These are phyloP conservation scores for Falco biarmicus DNA, from an alignment of 2,797 vertebrate genomes.

Conservation along the genomic window DNA sequence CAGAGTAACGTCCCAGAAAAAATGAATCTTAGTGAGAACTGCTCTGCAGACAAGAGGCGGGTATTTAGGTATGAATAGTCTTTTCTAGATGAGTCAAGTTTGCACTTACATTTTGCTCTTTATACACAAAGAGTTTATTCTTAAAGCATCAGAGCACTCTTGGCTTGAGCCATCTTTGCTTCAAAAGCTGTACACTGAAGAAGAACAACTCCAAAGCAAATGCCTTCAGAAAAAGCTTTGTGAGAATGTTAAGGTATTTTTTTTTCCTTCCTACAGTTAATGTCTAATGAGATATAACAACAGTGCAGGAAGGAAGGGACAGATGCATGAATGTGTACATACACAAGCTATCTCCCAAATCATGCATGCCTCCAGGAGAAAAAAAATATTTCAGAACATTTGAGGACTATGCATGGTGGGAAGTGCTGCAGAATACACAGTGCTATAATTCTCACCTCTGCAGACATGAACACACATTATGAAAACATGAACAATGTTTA, in stretches of 20 bases:
- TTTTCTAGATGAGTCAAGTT: slow-evolving; percentile 58
- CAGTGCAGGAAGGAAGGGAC: slow-evolving; percentile 51
- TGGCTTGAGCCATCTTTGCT: slow-evolving; percentile 53
- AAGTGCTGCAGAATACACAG: background rate
- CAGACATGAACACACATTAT: background rate
- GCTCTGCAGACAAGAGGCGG: slow-evolving; percentile 25
- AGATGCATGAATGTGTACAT: background rate
- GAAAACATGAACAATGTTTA: background rate
- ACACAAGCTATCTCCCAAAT: background rate
- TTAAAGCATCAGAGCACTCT: slow-evolving; percentile 55
- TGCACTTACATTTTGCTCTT: slow-evolving; percentile 63
- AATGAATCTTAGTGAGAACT: slow-evolving; percentile 54
- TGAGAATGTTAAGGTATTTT: slow-evolving; percentile 6
- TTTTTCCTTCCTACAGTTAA: slow-evolving; percentile 12
- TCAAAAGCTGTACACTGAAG: slow-evolving; percentile 55
- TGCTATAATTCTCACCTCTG: background rate
- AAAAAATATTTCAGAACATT: background rate
- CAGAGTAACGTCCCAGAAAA: slow-evolving; percentile 29
- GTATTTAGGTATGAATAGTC: slow-evolving; percentile 64
- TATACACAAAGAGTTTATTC: slow-evolving; percentile 61
- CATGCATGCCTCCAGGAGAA: background rate
- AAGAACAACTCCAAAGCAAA: slow-evolving; percentile 49
- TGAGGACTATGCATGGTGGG: background rate
- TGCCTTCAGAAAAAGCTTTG: slow-evolving; percentile 53
- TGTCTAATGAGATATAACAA: background rate